A percentile compares a stretch with the other conserved stretches of the same genome.
Conservation (phyloP, 2,113 vertebrate species). For the Phrynosoma platyrhinos region DNA sequence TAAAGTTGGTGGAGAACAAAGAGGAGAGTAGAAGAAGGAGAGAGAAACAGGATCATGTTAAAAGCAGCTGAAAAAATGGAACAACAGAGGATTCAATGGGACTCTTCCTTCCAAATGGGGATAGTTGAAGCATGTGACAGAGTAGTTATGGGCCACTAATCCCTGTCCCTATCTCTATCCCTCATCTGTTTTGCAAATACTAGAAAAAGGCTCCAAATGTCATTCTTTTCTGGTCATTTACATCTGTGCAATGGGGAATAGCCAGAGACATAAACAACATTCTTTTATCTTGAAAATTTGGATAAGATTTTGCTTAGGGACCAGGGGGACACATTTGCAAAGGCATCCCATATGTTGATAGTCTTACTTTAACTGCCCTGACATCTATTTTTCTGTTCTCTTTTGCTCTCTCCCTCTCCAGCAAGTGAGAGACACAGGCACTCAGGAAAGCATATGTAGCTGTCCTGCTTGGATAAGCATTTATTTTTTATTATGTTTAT, state of each 20-base stretch:
- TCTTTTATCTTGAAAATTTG: constrained; percentile 34
- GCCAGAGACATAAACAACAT: constrained; percentile 11
- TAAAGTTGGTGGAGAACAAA: too few species aligned
- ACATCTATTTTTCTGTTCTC: constrained; percentile 20
- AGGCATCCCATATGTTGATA: constrained; percentile 52
- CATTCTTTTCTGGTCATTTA: neutral
- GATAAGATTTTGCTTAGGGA: constrained; percentile 30
- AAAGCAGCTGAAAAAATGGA: too few species aligned
- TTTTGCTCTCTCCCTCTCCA: constrained; percentile 57
- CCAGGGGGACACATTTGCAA: constrained; percentile 47
- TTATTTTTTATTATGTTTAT: constrained; percentile 75
- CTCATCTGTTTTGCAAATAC: neutral
- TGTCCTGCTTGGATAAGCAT: constrained; percentile 77
- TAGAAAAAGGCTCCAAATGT: neutral
- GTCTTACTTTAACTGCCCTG: constrained; percentile 27
- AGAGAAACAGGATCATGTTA: too few species aligned
- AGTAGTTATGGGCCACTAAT: too few species aligned
- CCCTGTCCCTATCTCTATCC: too few species aligned
- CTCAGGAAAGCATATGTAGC: constrained; percentile 76
- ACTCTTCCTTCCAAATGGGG: too few species aligned
- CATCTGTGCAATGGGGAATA: neutral
- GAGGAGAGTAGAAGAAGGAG: too few species aligned
- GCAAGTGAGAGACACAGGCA: constrained; percentile 64
- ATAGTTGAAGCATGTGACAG: too few species aligned
- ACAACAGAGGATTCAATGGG: too few species aligned